Conservation (phyloP, 2,797 vertebrate genomes). For the Hoplostethus atlanticus region DNA sequence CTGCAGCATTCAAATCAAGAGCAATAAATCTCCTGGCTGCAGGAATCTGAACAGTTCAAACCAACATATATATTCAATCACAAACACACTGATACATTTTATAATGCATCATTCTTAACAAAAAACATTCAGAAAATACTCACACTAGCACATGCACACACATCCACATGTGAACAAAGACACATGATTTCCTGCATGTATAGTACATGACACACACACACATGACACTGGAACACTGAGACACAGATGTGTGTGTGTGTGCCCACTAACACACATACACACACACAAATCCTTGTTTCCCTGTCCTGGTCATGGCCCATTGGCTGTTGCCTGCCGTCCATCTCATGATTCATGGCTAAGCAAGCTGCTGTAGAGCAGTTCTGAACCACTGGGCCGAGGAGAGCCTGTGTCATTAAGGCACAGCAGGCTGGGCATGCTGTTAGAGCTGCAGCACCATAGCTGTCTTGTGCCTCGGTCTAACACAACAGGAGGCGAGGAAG, state of each 20-base stretch:
- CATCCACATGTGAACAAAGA: neutral
- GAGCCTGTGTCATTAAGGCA: constrained; percentile 78
- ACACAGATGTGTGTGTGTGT: constrained; percentile 39
- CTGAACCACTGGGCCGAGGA: constrained; percentile 78
- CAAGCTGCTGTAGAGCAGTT: constrained; percentile 79
- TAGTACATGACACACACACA: constrained; percentile 37
- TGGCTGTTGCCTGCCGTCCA: constrained; percentile 74
- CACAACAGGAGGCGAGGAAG: constrained; percentile 50
- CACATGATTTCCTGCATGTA: constrained; percentile 1
- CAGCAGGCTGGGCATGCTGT: constrained; percentile 66
- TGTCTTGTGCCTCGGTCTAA: constrained; percentile 42
- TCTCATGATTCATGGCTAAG: constrained; percentile 80
- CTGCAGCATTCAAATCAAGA: constrained; percentile 42
- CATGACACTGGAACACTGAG: constrained; percentile 41
- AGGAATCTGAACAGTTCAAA: constrained; percentile 20
- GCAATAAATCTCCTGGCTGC: constrained; percentile 34
- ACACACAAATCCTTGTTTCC: constrained; percentile 56
- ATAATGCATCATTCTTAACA: neutral
- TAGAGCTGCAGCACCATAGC: constrained; percentile 48
- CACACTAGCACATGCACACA: constrained; percentile 34
- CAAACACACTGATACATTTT: neutral
- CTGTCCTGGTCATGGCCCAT: constrained; percentile 75
- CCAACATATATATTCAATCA: constrained; percentile 12
- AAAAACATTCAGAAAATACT: constrained; percentile 8
- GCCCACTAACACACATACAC: constrained; percentile 31